A percentile compares a stretch with the other conserved stretches of the same genome.
phyloP scores from a whole-genome alignment of 2,888 invertebrate genomes.

The Notodonta ziczac region DNA sequence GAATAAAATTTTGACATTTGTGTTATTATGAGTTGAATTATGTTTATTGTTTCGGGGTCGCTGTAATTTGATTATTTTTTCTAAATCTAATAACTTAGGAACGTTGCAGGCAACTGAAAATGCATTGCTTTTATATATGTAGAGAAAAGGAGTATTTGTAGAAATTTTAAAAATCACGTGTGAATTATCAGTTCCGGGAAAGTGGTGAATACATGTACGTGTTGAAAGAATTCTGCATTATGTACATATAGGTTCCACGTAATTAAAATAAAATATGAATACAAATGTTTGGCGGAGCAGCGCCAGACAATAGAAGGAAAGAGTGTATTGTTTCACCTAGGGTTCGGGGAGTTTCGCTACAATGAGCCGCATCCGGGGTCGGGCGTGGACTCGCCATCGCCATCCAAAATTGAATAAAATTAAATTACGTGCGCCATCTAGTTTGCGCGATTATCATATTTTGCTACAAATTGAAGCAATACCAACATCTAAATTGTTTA shows the following conservation, averaged over 20 bases:
- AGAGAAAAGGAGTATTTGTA: conserved; percentile 1
- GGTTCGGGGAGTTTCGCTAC: conserved; percentile 82
- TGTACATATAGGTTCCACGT: conserved; percentile 17
- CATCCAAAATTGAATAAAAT: conserved; percentile 45
- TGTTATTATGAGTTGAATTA: conserved; percentile 48
- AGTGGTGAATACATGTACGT: conserved; percentile 13
- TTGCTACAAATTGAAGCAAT: background rate
- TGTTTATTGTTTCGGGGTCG: conserved; percentile 45
- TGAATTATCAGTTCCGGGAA: conserved; percentile 21
- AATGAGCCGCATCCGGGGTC: conserved; percentile 80
- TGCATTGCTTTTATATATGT: conserved; percentile 9
- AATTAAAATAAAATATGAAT: conserved; percentile 39
- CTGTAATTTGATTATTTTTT: conserved; percentile 42
- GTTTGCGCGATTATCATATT: conserved; percentile 27
- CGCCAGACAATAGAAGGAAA: conserved; percentile 78
- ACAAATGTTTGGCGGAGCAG: conserved; percentile 45
- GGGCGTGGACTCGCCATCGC: conserved; percentile 51
- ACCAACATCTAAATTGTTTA: no score
- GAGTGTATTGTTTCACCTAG: conserved; percentile 78
- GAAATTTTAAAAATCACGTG: conserved; percentile 12
- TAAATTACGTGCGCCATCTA: conserved; percentile 41
- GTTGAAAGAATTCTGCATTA: conserved; percentile 33
- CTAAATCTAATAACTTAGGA: background rate
- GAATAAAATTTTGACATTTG: conserved; percentile 55
- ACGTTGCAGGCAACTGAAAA: background rate